phyloP scores from a whole-genome alignment of 2,113 vertebrate species.

The Paramormyrops kingsleyae region DNA sequence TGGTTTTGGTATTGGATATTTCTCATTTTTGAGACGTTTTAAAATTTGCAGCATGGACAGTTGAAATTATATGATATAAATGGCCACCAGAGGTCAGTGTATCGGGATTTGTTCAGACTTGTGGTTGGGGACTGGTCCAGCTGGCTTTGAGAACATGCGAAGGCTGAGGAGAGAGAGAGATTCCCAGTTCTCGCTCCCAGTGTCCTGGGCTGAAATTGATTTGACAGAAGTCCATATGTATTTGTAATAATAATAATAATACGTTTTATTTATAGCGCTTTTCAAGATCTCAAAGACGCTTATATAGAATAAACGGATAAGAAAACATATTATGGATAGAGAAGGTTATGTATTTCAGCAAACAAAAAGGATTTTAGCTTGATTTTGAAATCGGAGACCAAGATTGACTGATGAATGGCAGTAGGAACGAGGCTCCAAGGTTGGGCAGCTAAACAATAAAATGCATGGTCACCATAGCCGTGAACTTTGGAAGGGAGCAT shows the following conservation, averaged over 20 bases:
- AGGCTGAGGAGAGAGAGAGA: not conserved
- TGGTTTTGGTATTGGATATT: not conserved
- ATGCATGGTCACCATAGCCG: not conserved
- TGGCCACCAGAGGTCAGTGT: conserved; percentile 35
- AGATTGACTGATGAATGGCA: not conserved
- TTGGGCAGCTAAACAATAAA: not conserved
- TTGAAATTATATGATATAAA: conserved; percentile 5
- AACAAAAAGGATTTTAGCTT: not conserved
- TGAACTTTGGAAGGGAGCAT: not conserved
- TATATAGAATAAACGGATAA: not conserved
- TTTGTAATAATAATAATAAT: not conserved
- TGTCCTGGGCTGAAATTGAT: not conserved
- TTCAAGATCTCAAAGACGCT: not conserved
- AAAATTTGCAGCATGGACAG: not conserved
- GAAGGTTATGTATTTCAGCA: not conserved
- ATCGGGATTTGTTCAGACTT: conserved; percentile 19
- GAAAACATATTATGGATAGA: not conserved
- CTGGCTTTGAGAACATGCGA: not conserved
- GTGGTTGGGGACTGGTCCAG: not conserved
- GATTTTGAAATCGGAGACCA: not conserved
- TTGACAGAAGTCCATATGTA: not conserved
- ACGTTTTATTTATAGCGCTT: not conserved
- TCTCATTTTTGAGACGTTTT: not conserved
- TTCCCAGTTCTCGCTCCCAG: not conserved
- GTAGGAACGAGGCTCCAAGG: not conserved